A percentile compares a stretch with the other conserved stretches of the same genome.
phyloP scores from a whole-genome alignment of 2,113 vertebrate genomes.

The Geococcyx californianus region DNA sequence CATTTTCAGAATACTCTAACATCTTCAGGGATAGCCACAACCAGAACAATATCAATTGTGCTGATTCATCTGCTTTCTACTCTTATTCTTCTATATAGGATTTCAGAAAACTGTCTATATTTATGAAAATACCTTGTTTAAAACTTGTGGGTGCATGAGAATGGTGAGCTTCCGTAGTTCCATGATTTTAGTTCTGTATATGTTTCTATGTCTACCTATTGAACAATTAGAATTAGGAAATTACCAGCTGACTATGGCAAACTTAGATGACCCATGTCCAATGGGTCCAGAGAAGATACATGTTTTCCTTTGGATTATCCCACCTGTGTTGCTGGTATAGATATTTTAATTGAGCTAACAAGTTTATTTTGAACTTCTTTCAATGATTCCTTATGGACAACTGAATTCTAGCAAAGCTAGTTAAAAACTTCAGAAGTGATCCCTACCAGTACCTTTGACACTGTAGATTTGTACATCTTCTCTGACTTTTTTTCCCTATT shows the following conservation, averaged over 20 bases:
- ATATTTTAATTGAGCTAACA: not conserved
- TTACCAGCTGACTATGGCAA: not conserved
- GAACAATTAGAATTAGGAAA: not conserved
- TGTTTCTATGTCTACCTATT: not conserved
- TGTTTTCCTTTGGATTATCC: not conserved
- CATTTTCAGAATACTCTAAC: not conserved
- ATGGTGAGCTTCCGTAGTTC: not conserved
- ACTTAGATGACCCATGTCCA: not conserved
- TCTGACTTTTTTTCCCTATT: not conserved
- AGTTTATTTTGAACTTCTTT: not conserved
- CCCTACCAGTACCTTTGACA: not conserved
- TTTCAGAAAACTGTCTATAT: not conserved
- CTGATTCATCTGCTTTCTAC: not conserved
- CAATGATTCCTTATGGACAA: not conserved
- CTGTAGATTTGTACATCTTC: not conserved
- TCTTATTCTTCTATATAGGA: not conserved
- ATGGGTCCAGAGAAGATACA: not conserved
- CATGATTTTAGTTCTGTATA: not conserved
- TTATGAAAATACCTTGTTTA: not conserved
- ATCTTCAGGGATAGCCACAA: not conserved
- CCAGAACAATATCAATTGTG: not conserved
- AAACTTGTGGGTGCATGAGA: not conserved
- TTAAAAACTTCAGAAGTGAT: not conserved
- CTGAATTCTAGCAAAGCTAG: not conserved
- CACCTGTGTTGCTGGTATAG: not conserved